A percentile compares a stretch with the other conserved stretches of the same genome.
Conservation (phyloP, 2,888 invertebrate genomes). For the Tinea trinotella region DNA sequence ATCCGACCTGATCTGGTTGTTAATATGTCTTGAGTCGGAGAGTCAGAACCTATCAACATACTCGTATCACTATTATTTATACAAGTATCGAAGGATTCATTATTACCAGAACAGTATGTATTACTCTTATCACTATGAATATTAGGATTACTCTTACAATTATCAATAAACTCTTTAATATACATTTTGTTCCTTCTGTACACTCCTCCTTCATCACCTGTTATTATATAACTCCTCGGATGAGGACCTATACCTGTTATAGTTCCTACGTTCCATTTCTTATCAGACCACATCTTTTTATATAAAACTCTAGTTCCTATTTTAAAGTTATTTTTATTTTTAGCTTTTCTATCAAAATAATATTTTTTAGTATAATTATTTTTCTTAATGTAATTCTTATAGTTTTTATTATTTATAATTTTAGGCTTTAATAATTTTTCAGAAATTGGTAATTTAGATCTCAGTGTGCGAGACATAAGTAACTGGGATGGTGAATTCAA, state of each 20-base stretch:
- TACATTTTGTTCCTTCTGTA: not conserved
- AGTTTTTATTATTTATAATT: not conserved
- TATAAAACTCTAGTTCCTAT: not conserved
- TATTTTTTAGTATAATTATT: not conserved
- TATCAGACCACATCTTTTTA: not conserved
- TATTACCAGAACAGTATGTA: too few species aligned
- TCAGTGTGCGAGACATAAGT: not conserved
- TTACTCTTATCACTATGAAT: too few species aligned
- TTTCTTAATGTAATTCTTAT: not conserved
- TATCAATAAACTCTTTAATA: slow-evolving; percentile 24
- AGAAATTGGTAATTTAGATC: not conserved
- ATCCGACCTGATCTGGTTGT: too few species aligned
- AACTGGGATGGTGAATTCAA: slow-evolving; percentile 2
- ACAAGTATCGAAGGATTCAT: too few species aligned
- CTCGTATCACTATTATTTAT: too few species aligned
- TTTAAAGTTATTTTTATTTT: not conserved
- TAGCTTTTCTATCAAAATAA: slow-evolving; percentile 1
- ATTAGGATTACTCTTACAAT: too few species aligned
- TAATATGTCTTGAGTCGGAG: too few species aligned
- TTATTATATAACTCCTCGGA: not conserved
- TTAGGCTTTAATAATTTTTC: not conserved
- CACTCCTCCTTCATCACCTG: not conserved
- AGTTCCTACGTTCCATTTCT: not conserved
- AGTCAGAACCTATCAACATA: too few species aligned
- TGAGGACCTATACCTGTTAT: not conserved